These are phyloP conservation scores for Drosophila santomea DNA, from an alignment of 1,140 invertebrate genomes.

Conservation along the genomic window DNA sequence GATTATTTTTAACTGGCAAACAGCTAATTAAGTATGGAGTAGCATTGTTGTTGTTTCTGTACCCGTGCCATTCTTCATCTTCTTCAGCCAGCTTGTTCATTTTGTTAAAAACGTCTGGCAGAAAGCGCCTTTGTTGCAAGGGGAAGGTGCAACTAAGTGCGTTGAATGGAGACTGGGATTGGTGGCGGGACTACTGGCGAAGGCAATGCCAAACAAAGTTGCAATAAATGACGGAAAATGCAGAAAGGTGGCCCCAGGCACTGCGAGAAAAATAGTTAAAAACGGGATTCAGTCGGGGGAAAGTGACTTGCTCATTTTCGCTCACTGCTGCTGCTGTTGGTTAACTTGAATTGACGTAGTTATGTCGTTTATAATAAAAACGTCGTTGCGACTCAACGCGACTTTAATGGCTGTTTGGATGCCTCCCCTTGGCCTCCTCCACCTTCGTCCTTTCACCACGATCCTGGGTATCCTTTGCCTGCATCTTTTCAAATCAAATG, in stretches of 20 bases:
- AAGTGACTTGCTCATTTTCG: constrained; percentile 14
- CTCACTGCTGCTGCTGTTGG: constrained; percentile 44
- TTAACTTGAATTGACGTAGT: constrained; percentile 80
- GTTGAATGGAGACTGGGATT: constrained; percentile 35
- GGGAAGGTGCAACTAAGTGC: constrained; percentile 64
- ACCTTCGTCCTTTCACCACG: neutral
- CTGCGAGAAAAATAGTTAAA: constrained; percentile 9
- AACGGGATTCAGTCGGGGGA: no score
- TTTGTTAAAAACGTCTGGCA: constrained; percentile 63
- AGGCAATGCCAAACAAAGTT: constrained; percentile 65
- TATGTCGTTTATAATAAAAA: constrained; percentile 83
- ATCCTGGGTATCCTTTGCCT: constrained; percentile 39
- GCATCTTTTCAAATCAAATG: constrained; percentile 80
- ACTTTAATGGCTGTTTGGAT: constrained; percentile 77
- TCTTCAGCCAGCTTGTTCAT: constrained; percentile 51
- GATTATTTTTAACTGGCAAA: constrained; percentile 84
- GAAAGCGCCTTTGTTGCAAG: constrained; percentile 54
- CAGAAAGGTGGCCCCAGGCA: constrained; percentile 48
- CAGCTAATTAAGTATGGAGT: constrained; percentile 83
- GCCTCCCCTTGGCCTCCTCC: constrained; percentile 7
- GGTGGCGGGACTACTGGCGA: neutral
- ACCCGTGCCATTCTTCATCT: constrained; percentile 19
- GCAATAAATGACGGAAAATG: constrained; percentile 81
- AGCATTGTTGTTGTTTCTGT: constrained; percentile 58
- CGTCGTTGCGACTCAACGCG: constrained; percentile 64